Base-by-base conservation (phyloP, 2,888 invertebrate genomes). In the Micoletzkya japonica region DNA sequence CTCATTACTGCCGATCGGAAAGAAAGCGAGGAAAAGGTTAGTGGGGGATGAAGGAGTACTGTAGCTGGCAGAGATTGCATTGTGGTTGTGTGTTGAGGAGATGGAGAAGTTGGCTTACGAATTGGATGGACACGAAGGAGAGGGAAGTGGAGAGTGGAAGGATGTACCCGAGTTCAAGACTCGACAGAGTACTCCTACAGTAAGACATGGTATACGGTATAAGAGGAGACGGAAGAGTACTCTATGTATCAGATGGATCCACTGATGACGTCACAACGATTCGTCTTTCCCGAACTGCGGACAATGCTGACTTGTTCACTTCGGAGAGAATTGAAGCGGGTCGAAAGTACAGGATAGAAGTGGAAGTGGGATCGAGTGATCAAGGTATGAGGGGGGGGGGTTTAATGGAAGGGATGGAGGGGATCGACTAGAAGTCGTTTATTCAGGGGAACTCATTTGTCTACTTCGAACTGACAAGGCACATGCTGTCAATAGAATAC, bases 401-500 rank as follows among this genome's bases (percentile, higher is more conserved):
- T 58, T 52, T 17, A 34, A 34, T 52, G 36, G 10, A 28, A 52
- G 36, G 28, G 17, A 24, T n/a, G 20, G 2, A 24, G 26, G 32
- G 10, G 52, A 26, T 10, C 24, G 24, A 20, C n/a, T 10, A 26
- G 14, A 17, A 10, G 24, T 56, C 10, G 44, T 14, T 44, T 44
- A 10, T 4, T 2, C 24, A 68, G 68, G 68, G 14, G 68, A 68
- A 49, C 24, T 68, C 32, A 49, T 68, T 17, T 68, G 68, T n/a
- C 44, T 68, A n/a, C 58, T 68, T 4, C 68, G 68, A 2, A 68
- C 68, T 14, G 68, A 68, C 68, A 68, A 68, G 34, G 68, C 68
- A 6, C 68, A 68, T 49, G 68, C 68, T 24, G 68, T 68, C 32
- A 68, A 68, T 68, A 28, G 49, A 44, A 58, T 68, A 30, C 68